Conservation (phyloP, 2,797 vertebrate genomes). For the Manis javanica region DNA sequence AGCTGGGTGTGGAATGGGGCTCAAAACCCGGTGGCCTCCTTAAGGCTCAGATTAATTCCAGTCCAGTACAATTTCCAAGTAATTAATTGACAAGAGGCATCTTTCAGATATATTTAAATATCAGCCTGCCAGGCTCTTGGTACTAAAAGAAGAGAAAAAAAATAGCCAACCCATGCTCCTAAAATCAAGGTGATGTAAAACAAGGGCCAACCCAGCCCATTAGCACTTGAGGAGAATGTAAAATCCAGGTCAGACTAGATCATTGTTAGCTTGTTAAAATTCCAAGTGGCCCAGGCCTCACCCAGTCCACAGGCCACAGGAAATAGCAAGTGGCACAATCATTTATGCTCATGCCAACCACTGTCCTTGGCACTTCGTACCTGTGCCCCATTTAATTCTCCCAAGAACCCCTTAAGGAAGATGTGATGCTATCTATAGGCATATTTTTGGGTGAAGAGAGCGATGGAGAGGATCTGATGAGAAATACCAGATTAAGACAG, state of each 20-base stretch:
- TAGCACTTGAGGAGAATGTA: slow-evolving; percentile 53
- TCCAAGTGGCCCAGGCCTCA: neutral
- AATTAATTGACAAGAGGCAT: slow-evolving; percentile 71
- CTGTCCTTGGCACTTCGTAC: neutral
- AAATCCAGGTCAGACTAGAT: slow-evolving; percentile 65
- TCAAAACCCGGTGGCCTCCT: neutral
- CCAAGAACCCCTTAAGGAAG: neutral
- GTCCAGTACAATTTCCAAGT: slow-evolving; percentile 45
- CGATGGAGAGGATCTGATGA: neutral
- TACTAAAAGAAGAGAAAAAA: slow-evolving; percentile 58
- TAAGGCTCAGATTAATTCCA: slow-evolving; percentile 54
- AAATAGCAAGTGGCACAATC: neutral
- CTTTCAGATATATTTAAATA: slow-evolving; percentile 71
- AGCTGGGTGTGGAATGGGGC: neutral
- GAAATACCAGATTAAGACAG: neutral
- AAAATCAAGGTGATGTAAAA: slow-evolving; percentile 68
- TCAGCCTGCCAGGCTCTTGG: slow-evolving; percentile 15
- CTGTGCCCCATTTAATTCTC: neutral
- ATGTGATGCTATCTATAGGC: neutral
- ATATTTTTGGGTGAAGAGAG: neutral
- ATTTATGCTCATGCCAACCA: neutral
- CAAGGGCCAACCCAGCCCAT: slow-evolving; percentile 51
- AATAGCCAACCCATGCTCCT: slow-evolving; percentile 47
- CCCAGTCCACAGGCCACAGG: neutral
- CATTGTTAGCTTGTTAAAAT: slow-evolving; percentile 49